Percentiles rank a stretch among this genome's conserved stretches.
Evolutionary conservation across 2,888 invertebrate genomes (phyloP).

Genomic region (Zaprionus bogoriensis): DNA sequence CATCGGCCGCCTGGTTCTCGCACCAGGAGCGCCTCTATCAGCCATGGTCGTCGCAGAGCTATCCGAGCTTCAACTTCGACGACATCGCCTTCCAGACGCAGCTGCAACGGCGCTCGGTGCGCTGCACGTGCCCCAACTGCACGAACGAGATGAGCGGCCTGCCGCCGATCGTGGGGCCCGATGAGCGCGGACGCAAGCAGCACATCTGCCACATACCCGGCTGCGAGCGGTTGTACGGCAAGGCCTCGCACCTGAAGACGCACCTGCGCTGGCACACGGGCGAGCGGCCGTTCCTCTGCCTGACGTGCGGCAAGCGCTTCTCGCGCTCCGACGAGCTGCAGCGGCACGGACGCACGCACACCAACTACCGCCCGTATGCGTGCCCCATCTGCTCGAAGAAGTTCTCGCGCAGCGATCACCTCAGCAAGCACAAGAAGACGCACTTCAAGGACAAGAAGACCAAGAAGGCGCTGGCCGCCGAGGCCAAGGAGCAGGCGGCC

Average conservation of each 20-base stretch:
- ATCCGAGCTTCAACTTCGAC: constrained; percentile 81
- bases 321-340: constrained; percentile 96
- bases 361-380: constrained; percentile 94
- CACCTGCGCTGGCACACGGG: constrained; percentile 97
- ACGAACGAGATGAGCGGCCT: constrained; percentile 90
- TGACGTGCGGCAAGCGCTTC: constrained; percentile 95
- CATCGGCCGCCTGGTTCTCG: constrained; percentile 81
- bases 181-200: constrained; percentile 89
- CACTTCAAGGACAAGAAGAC: constrained; percentile 85
- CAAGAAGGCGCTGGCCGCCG: constrained; percentile 77
- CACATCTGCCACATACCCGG: constrained; percentile 94
- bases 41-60: constrained; percentile 81
- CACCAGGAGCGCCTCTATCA: constrained; percentile 81
- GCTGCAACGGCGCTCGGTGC: constrained; percentile 88
- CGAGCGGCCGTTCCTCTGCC: constrained; percentile 94
- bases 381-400: constrained; percentile 94
- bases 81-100: constrained; percentile 83
- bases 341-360: constrained; percentile 93
- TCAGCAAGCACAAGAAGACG: constrained; percentile 96
- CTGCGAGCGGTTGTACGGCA: constrained; percentile 94
- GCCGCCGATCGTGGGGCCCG: constrained; percentile 89
- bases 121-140: constrained; percentile 92
- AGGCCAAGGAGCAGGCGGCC: constrained; percentile 71
- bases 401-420: constrained; percentile 96
- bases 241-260: constrained; percentile 96